Base-by-base conservation (phyloP, 2,888 invertebrate species). In the Exephanes ischioxanthus region DNA sequence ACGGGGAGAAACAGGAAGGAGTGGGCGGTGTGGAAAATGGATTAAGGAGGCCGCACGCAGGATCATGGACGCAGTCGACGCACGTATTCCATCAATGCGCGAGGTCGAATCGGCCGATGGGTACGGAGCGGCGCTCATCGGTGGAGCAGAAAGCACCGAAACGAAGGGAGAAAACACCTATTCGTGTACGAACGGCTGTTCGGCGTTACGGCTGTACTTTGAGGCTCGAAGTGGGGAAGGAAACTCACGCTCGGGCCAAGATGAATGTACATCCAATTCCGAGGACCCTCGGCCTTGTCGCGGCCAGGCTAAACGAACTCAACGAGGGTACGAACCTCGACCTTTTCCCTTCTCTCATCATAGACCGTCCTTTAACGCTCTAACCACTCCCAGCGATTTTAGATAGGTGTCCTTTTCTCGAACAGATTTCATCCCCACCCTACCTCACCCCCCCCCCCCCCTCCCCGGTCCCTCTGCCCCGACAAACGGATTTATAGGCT, bases 21-120 rank as follows among this genome's bases (percentile, higher is more conserved):
- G 70, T 72, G 70, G 5, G 61, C 67, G 58, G 37, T 55, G 68
- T 66, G 71, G 51, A 41, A 82, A 61, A 66, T 51, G 67, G 77
- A 51, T 55, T 55, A 67, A 2, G 30, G 53, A 70, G 45, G 45
- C 16, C 16, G 45, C 37, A 85, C 75, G 67, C 81, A 84, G 78
- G 66, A 66, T 55, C 71, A 72, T 68, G 68, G 85, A 85, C 84
- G 86, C 80, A 92, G 91, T 92, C 92, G 68, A 90, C 89, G 90
- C 92, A 92, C 92, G 92, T 92, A 92, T 92, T 92, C 91, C 91
- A 91, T 92, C 92, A 91, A 88, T 87, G 84, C 72, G 87, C 78
- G 78, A 87, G 77, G 83, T 80, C 70, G 87, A 83, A 87, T 88
- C n/a, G 89, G 90, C 90, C 89, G 86, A 86, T 58, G 68, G 84